These are phyloP conservation scores for Plemyria rubiginata DNA, from an alignment of 2,888 invertebrate species.

Conservation along the genomic window DNA sequence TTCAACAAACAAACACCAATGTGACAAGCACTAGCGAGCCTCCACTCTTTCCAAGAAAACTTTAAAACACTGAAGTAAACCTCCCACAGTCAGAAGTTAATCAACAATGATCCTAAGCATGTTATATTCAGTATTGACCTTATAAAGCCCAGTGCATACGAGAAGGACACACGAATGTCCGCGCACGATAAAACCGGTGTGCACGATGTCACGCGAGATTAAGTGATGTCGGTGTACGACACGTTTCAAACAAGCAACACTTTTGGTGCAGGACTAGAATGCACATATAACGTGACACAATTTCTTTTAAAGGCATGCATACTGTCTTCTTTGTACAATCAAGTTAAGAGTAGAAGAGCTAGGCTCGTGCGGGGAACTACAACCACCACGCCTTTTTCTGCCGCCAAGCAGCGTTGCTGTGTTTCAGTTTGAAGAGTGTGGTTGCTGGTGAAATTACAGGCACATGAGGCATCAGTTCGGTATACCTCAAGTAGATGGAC, in stretches of 20 bases:
- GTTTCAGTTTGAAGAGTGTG: too few relatives aligned
- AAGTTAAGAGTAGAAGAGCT: too few relatives aligned
- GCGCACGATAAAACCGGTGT: slow-evolving; percentile 22
- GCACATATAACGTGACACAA: slow-evolving; percentile 3
- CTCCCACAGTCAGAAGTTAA: slow-evolving; percentile 29
- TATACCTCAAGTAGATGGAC: too few relatives aligned
- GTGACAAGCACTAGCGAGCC: background rate
- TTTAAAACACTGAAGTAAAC: slow-evolving; percentile 8
- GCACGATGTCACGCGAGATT: slow-evolving; percentile 20
- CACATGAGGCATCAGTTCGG: too few relatives aligned
- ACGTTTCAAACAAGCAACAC: slow-evolving; percentile 9
- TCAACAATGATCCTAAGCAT: slow-evolving; percentile 32
- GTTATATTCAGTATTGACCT: slow-evolving; percentile 28
- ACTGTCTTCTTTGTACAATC: too few relatives aligned
- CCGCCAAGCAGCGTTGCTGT: too few relatives aligned
- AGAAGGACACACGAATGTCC: slow-evolving; percentile 28
- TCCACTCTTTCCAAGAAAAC: slow-evolving; percentile 2
- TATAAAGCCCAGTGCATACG: slow-evolving; percentile 22
- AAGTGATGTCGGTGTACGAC: slow-evolving; percentile 15
- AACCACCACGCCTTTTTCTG: too few relatives aligned
- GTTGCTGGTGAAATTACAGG: too few relatives aligned
- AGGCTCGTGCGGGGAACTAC: too few relatives aligned
- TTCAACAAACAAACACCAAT: slow-evolving; percentile 4
- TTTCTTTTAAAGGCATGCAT: too few relatives aligned
- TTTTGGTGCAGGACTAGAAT: slow-evolving; percentile 7